Conservation (phyloP, 2,888 invertebrate species). For the Torymus auratus region DNA sequence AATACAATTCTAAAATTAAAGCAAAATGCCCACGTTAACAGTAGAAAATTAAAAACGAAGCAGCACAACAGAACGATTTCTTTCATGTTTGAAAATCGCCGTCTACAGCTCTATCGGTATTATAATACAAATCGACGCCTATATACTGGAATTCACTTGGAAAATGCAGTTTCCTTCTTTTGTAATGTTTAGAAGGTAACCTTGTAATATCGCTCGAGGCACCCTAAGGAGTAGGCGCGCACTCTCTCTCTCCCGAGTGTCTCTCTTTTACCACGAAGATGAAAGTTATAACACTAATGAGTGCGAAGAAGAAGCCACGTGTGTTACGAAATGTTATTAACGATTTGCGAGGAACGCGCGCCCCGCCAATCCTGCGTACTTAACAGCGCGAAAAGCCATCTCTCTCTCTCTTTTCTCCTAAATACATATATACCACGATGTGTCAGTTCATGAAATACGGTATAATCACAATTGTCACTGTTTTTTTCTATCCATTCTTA, state of each 20-base stretch:
- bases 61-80: slow-evolving; percentile 37
- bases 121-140: not conserved
- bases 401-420: no score
- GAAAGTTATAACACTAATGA: slow-evolving; percentile 26
- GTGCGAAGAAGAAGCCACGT: slow-evolving; percentile 17
- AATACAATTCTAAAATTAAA: slow-evolving; percentile 9
- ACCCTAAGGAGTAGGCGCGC: not conserved
- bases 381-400: no score
- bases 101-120: not conserved
- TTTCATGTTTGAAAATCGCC: slow-evolving; percentile 20
- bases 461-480: no score
- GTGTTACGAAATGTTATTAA: slow-evolving; percentile 29
- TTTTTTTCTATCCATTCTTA: no score
- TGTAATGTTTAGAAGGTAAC: slow-evolving; percentile 20
- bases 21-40: slow-evolving; percentile 23
- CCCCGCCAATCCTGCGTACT: not conserved
- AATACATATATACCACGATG: no score
- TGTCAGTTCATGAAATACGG: no score
- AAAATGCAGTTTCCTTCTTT: slow-evolving; percentile 27
- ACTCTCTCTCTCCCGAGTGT: slow-evolving; percentile 18
- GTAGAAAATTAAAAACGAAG: slow-evolving; percentile 35
- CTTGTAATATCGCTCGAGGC: slow-evolving; percentile 46
- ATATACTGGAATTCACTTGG: not conserved
- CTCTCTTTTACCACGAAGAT: slow-evolving; percentile 9
- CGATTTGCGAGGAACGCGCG: not conserved